phyloP scores from a whole-genome alignment of 2,888 invertebrate genomes.

The Isoperla grammatica region DNA sequence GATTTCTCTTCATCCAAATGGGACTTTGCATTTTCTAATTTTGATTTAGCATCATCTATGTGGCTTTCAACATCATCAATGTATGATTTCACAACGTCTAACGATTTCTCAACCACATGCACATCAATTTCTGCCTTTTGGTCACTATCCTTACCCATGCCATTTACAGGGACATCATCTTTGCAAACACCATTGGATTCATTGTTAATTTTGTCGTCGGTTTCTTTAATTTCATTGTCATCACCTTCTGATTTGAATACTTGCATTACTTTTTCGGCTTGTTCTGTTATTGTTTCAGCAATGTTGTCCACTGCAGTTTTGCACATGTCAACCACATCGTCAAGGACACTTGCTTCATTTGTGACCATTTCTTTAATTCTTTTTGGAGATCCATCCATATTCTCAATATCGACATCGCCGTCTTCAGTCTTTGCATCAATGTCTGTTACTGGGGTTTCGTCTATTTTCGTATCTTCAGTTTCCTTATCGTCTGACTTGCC shows the following conservation, averaged over 20 bases:
- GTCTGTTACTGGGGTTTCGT: slow-evolving; percentile 21
- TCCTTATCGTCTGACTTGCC: neutral
- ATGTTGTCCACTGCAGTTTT: neutral
- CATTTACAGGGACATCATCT: too few species aligned
- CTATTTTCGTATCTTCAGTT: slow-evolving; percentile 21
- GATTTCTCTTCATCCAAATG: slow-evolving; percentile 7
- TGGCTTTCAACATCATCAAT: slow-evolving; percentile 6
- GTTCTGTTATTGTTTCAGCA: slow-evolving; percentile 6
- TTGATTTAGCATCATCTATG: slow-evolving; percentile 9
- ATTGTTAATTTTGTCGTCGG: neutral
- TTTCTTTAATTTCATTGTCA: neutral
- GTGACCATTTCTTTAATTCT: slow-evolving; percentile 23
- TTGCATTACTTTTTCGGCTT: slow-evolving; percentile 3
- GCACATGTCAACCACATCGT: slow-evolving; percentile 11
- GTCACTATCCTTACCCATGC: too few species aligned
- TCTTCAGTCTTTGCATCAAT: slow-evolving; percentile 19
- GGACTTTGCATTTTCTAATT: neutral
- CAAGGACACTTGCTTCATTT: slow-evolving; percentile 24
- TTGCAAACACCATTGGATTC: neutral
- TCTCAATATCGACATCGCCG: slow-evolving; percentile 2
- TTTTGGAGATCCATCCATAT: slow-evolving; percentile 20
- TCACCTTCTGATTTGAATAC: neutral
- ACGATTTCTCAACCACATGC: slow-evolving; percentile 1
- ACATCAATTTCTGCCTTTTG: too few species aligned
- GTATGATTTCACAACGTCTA: slow-evolving; percentile 9